phyloP scores from a whole-genome alignment of 1,140 invertebrate species.

The Pseudomyrmex gracilis region DNA sequence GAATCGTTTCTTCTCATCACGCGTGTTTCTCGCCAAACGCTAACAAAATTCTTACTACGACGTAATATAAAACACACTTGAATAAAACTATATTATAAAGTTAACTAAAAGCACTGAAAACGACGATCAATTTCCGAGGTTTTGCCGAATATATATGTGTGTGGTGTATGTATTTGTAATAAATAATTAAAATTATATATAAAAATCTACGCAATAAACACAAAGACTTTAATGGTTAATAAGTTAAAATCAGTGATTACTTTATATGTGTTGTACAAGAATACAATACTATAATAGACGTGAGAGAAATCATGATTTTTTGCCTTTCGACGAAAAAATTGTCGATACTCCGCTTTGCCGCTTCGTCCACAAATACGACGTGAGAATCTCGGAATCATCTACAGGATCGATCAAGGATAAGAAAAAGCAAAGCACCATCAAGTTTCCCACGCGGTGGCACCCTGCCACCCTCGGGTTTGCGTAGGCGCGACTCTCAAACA shows the following conservation, averaged over 20 bases:
- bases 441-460: constrained; percentile 80
- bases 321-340: constrained; percentile 23
- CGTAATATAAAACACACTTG: constrained; percentile 36
- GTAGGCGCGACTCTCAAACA: constrained; percentile 34
- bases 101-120: constrained; percentile 7
- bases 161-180: neutral
- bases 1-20: constrained; percentile 7
- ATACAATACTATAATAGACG: neutral
- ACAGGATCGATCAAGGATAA: constrained; percentile 43
- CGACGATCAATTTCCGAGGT: neutral
- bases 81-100: constrained; percentile 39
- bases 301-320: constrained; percentile 20
- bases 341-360: neutral
- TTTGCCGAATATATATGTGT: neutral
- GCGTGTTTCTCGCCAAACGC: neutral
- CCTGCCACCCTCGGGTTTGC: constrained; percentile 31
- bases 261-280: neutral
- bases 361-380: constrained; percentile 40
- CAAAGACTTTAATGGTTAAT: neutral
- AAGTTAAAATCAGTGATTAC: neutral
- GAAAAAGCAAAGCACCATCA: constrained; percentile 28
- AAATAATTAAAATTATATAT: constrained; percentile 2
- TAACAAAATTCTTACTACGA: constrained; percentile 38
- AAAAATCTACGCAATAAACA: neutral
- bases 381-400: constrained; percentile 40